These are phyloP conservation scores for Diorhabda elongata DNA, from an alignment of 1,140 invertebrate species.

Conservation along the genomic window DNA sequence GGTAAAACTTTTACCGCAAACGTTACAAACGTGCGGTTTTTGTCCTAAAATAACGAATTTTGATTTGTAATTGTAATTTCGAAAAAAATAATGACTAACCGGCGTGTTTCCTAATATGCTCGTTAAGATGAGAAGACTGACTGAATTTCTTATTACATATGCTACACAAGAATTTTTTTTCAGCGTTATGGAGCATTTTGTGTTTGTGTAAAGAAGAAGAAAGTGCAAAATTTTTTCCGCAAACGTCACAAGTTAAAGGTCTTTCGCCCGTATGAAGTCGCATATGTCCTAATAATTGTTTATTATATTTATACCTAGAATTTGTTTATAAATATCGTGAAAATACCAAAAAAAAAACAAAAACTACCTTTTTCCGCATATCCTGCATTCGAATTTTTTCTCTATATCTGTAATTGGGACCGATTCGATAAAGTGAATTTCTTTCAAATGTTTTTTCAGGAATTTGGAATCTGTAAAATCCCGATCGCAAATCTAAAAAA, in stretches of 20 bases:
- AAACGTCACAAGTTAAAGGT: constrained; percentile 67
- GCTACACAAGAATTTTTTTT: constrained; percentile 70
- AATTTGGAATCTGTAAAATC: constrained; percentile 33
- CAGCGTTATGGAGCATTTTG: constrained; percentile 66
- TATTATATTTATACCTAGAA: constrained; percentile 39
- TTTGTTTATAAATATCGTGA: neutral
- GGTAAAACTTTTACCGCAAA: constrained; percentile 36
- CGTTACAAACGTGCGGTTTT: constrained; percentile 32
- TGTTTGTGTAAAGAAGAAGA: constrained; percentile 53
- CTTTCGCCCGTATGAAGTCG: constrained; percentile 58
- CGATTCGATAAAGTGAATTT: constrained; percentile 36
- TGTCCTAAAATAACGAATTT: constrained; percentile 29
- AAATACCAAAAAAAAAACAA: neutral
- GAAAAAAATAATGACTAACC: constrained; percentile 24
- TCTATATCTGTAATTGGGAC: constrained; percentile 43
- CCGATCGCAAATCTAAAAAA: constrained; percentile 38
- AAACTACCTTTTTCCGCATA: constrained; percentile 45
- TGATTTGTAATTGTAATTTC: neutral
- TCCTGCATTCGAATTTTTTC: constrained; percentile 56
- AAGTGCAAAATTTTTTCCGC: constrained; percentile 72
- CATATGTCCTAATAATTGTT: constrained; percentile 37
- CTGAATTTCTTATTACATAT: constrained; percentile 71
- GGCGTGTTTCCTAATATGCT: constrained; percentile 59
- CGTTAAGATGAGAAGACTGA: constrained; percentile 60
- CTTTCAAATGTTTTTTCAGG: constrained; percentile 42